A percentile compares a stretch with the other conserved stretches of the same genome.
Evolutionary conservation across 2,797 vertebrate genomes (phyloP).

Genomic region (Coregonus sp.): DNA sequence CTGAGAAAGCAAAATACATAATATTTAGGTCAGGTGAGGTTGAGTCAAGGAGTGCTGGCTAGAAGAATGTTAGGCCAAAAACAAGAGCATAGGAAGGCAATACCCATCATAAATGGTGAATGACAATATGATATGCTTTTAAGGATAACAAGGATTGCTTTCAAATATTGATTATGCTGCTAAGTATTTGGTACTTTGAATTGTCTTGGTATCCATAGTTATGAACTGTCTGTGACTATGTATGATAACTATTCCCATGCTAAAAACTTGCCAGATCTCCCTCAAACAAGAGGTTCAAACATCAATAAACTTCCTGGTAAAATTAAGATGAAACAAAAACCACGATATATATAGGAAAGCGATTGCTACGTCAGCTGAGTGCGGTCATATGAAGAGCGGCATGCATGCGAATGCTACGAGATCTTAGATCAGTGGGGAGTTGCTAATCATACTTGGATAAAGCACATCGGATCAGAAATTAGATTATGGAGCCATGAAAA

Average conservation of each 20-base stretch:
- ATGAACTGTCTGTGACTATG: no score
- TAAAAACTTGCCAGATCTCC: neutral
- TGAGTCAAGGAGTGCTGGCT: neutral
- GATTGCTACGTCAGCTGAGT: neutral
- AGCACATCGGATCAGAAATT: slow-evolving; percentile 36
- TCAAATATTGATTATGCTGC: no score
- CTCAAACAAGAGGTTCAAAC: neutral
- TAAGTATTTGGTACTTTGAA: no score
- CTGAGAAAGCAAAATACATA: slow-evolving; percentile 36
- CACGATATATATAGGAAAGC: slow-evolving; percentile 3
- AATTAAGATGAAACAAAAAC: neutral
- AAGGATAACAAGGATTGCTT: neutral
- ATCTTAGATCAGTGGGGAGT: slow-evolving; percentile 43
- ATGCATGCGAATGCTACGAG: neutral
- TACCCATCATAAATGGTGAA: neutral
- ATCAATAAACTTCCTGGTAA: neutral
- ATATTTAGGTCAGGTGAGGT: slow-evolving; percentile 3
- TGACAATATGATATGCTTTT: neutral
- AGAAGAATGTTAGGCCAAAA: neutral
- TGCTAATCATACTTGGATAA: slow-evolving; percentile 48
- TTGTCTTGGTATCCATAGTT: no score
- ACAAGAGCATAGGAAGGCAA: neutral
- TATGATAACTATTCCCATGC: neutral
- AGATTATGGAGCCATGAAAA: slow-evolving; percentile 40
- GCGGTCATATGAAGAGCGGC: neutral